A percentile compares a stretch with the other conserved stretches of the same genome.
These are phyloP conservation scores for Alcedo quadribrachys DNA, from an alignment of 2,797 vertebrate species.

Conservation along the genomic window DNA sequence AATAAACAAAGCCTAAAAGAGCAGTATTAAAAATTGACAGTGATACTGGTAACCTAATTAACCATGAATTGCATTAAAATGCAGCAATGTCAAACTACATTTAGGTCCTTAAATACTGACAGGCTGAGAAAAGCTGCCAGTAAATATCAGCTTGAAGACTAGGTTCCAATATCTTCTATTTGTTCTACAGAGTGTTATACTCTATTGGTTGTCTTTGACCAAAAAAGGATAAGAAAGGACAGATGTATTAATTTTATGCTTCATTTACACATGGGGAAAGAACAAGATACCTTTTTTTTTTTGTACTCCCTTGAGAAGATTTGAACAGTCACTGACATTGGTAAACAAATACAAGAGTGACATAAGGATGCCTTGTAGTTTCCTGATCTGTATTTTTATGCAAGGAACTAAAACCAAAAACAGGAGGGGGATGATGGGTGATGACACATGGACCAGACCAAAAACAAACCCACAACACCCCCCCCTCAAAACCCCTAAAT, in stretches of 20 bases:
- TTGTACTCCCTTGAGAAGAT: background rate
- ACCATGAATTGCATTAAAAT: background rate
- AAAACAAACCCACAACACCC: no score
- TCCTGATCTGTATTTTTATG: background rate
- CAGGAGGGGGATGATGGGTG: no score
- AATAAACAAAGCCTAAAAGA: background rate
- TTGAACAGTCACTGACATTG: background rate
- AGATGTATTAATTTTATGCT: background rate
- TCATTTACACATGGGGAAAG: background rate
- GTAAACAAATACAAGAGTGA: background rate
- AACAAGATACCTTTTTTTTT: background rate
- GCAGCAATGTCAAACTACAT: background rate
- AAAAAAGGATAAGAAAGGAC: background rate
- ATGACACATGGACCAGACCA: no score
- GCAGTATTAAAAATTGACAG: background rate
- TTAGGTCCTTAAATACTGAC: background rate
- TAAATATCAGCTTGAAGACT: background rate
- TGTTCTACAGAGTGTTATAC: background rate
- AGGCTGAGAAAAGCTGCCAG: background rate
- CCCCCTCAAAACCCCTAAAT: background rate
- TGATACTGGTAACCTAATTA: background rate
- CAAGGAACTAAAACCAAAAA: background rate
- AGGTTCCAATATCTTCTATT: background rate
- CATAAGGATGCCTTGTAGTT: background rate
- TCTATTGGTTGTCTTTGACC: background rate